phyloP scores from a whole-genome alignment of 2,797 vertebrate species.

The Myotis findleyi region DNA sequence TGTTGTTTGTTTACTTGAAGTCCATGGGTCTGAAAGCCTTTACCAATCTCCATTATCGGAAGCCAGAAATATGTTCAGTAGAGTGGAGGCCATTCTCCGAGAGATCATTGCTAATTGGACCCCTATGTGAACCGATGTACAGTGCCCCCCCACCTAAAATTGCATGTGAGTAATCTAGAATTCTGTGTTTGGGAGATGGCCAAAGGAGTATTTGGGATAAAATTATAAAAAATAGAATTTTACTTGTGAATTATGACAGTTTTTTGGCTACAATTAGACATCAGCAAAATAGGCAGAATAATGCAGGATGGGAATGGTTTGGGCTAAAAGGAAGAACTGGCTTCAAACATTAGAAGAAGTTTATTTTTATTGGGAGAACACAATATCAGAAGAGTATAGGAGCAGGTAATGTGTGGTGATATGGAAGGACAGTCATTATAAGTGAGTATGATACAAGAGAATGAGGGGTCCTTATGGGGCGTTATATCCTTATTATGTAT shows the following conservation, averaged over 20 bases:
- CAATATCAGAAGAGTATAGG: background rate
- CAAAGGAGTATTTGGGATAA: background rate
- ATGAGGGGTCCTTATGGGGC: background rate
- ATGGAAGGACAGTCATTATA: background rate
- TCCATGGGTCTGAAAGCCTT: constrained; percentile 86
- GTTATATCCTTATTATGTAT: background rate
- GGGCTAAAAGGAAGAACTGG: background rate
- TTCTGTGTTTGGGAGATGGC: background rate
- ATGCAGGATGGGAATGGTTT: background rate
- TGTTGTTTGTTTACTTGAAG: constrained; percentile 77
- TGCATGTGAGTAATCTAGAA: constrained; percentile 33
- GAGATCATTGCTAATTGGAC: background rate
- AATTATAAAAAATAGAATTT: constrained; percentile 1
- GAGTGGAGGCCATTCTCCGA: background rate
- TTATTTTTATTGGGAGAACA: background rate
- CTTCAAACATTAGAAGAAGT: background rate
- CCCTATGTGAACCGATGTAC: background rate
- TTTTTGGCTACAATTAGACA: background rate
- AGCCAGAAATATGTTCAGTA: constrained; percentile 83
- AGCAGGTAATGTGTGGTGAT: background rate
- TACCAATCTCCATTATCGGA: constrained; percentile 84
- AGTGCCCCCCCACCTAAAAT: background rate
- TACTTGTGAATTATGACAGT: background rate
- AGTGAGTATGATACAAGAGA: background rate
- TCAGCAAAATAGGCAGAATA: background rate